Conservation (phyloP, 1,140 invertebrate genomes). For the Pectinophora gossypiella region DNA sequence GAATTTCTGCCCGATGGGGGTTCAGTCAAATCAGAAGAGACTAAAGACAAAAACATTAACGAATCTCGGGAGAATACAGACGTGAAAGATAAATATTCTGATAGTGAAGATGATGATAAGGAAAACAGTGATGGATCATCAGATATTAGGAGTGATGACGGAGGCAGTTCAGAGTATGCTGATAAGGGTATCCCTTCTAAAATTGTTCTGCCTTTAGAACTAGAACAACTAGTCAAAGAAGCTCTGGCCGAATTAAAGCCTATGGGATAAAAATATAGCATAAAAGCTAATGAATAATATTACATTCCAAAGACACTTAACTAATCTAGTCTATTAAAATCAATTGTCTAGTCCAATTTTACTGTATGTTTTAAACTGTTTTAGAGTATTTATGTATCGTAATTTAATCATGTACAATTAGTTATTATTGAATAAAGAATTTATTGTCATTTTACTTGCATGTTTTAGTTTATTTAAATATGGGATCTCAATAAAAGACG, state of each 20-base stretch:
- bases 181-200: slow-evolving; percentile 33
- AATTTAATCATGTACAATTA: neutral
- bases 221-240: slow-evolving; percentile 65
- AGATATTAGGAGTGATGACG: slow-evolving; percentile 19
- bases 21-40: slow-evolving; percentile 56
- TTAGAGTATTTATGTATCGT: neutral
- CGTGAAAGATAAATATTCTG: slow-evolving; percentile 32
- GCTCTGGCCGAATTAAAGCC: slow-evolving; percentile 61
- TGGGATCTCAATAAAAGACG: neutral
- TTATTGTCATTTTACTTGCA: neutral
- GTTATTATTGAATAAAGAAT: slow-evolving; percentile 1
- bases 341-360: slow-evolving; percentile 1
- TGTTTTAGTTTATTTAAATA: neutral
- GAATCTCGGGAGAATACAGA: slow-evolving; percentile 23
- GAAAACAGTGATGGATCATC: slow-evolving; percentile 17
- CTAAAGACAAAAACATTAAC: slow-evolving; percentile 36
- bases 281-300: neutral
- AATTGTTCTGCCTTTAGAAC: slow-evolving; percentile 54
- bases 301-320: slow-evolving; percentile 13
- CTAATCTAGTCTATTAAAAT: slow-evolving; percentile 19
- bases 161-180: slow-evolving; percentile 20
- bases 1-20: slow-evolving; percentile 50
- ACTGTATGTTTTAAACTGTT: neutral
- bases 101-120: slow-evolving; percentile 42
- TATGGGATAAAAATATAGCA: too few relatives aligned